Percentiles rank a stretch among this genome's conserved stretches.
These are phyloP conservation scores for Ormia ochracea DNA, from an alignment of 2,888 invertebrate species.

Conservation along the genomic window DNA sequence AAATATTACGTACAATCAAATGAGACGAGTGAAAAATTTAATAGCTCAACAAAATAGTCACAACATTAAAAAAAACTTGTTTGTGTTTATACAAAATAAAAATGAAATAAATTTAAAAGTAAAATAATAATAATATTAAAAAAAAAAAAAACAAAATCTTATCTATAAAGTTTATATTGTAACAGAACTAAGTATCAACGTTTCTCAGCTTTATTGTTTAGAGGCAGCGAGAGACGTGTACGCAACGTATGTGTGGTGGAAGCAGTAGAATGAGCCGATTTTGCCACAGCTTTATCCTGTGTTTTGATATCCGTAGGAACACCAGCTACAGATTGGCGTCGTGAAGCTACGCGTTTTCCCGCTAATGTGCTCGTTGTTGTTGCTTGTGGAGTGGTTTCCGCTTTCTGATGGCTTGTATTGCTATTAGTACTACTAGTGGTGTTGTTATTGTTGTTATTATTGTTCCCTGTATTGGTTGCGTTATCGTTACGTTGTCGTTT, in stretches of 20 bases:
- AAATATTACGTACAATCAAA: background rate
- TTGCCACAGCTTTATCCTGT: constrained; percentile 37
- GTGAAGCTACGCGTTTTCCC: constrained; percentile 70
- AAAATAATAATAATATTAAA: background rate
- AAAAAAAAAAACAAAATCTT: constrained; percentile 5
- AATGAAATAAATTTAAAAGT: background rate
- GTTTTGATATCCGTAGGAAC: constrained; percentile 49
- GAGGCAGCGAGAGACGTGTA: constrained; percentile 77
- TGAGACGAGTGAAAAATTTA: background rate
- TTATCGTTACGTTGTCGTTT: constrained; percentile 61
- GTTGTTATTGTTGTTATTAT: constrained; percentile 16
- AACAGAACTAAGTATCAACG: constrained; percentile 67
- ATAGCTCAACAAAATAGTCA: constrained; percentile 44
- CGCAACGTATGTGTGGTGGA: constrained; percentile 70
- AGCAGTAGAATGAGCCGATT: constrained; percentile 12
- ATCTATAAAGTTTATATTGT: constrained; percentile 27
- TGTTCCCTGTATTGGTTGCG: constrained; percentile 28
- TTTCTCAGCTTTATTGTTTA: constrained; percentile 76
- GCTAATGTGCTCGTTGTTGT: constrained; percentile 60
- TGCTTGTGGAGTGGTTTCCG: constrained; percentile 25
- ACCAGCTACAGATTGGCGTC: constrained; percentile 76
- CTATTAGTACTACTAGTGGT: constrained; percentile 60
- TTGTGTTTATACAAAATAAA: constrained; percentile 2
- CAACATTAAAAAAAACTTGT: constrained; percentile 33
- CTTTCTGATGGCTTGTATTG: constrained; percentile 60